Base-by-base conservation (phyloP, 2,888 invertebrate species). In the Nomada ferruginata region DNA sequence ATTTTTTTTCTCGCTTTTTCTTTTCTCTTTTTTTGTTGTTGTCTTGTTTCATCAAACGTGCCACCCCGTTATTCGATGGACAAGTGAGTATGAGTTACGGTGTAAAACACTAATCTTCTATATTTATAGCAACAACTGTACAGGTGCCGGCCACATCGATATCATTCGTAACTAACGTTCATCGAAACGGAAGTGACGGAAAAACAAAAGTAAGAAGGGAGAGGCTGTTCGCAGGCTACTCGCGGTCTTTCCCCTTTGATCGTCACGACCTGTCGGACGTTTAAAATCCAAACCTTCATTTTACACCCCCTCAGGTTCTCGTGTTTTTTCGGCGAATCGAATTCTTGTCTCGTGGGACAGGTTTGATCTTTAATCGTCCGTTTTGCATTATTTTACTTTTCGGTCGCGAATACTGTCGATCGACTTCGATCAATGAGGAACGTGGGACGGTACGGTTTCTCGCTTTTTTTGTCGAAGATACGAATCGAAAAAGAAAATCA, bases 61-160 rank as follows among this genome's bases (percentile, higher is more conserved):
- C 52, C 26, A 47, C 55, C 69, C 75, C 59, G 57, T 29, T 29
- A 36, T 52, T 66, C 65, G 75, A 80, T 69, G 85, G 78, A 80
- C 64, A 88, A 26, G 57, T 87, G 81, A 88, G 86, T 86, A 82
- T 82, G 75, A 85, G 36, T 65, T 90, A 83, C 90, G 89, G 91
- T 93, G 92, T 93, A 93, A 93, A 93, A 93, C 93, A 93, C 93
- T 93, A 92, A 93, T 93, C 91, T 92, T 88, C 74, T 82, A 92
- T 93, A 93, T 93, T 93, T 92, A 92, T 93, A 93, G 93, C 93
- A 93, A 93, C 93, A 93, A 93, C 93, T 93, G 93, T 93, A 93
- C 93, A 93, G 91, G 91, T 91, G 92, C 87, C 92, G 90, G 89
- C 92, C 92, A 92, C 92, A 90, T 91, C 91, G 88, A 92, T 91